A percentile compares a stretch with the other conserved stretches of the same genome.
Conservation (phyloP, 1,140 invertebrate species). For the Drosophila eugracilis region DNA sequence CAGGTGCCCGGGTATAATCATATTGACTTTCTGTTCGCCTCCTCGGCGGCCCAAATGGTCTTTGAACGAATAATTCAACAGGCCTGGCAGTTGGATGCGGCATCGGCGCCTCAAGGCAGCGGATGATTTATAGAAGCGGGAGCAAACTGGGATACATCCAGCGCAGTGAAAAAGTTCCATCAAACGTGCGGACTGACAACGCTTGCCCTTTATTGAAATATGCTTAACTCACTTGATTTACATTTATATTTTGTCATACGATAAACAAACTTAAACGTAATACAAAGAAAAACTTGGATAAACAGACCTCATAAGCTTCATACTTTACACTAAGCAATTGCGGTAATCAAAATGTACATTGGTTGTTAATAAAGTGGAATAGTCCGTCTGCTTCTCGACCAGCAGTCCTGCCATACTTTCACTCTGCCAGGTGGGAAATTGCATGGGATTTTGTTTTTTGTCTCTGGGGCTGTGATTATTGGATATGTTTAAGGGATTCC, state of each 20-base stretch:
- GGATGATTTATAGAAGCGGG: slow-evolving; percentile 8
- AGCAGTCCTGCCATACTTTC: slow-evolving; percentile 7
- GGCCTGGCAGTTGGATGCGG: slow-evolving; percentile 42
- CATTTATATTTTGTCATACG: slow-evolving; percentile 67
- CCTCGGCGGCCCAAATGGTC: slow-evolving; percentile 54
- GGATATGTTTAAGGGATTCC: slow-evolving; percentile 50
- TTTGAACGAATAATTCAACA: slow-evolving; percentile 70
- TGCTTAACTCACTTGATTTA: slow-evolving; percentile 40
- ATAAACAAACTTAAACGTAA: slow-evolving; percentile 49
- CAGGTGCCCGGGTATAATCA: slow-evolving; percentile 74
- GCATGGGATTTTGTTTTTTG: slow-evolving; percentile 9
- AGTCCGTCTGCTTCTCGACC: slow-evolving; percentile 23
- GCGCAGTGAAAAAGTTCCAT: slow-evolving; percentile 8
- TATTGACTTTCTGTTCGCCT: slow-evolving; percentile 73
- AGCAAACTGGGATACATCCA: neutral
- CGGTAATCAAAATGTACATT: slow-evolving; percentile 65
- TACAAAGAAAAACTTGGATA: slow-evolving; percentile 54
- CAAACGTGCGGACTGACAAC: slow-evolving; percentile 18
- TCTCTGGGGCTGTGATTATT: slow-evolving; percentile 40
- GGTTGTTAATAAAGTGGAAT: slow-evolving; percentile 67
- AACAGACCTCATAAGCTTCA: slow-evolving; percentile 75
- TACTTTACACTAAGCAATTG: slow-evolving; percentile 73
- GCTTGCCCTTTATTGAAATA: slow-evolving; percentile 35
- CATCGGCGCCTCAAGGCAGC: neutral
- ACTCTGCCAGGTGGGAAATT: slow-evolving; percentile 23